Base-by-base conservation (phyloP, 2,113 vertebrate genomes). In the Mirounga angustirostris region DNA sequence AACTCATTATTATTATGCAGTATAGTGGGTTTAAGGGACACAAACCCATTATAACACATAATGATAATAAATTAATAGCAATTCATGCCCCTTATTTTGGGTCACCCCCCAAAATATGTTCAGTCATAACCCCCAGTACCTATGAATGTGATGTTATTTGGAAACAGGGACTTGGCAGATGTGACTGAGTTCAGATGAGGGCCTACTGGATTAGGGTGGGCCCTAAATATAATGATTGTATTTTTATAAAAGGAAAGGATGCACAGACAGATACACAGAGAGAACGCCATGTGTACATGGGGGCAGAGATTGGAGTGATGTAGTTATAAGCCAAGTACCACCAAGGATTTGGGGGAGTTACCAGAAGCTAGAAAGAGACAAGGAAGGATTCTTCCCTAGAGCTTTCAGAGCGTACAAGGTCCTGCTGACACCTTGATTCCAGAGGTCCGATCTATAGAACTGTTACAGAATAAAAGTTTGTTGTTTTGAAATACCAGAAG, bases 51-150 rank as follows among this genome's bases (percentile, higher is more conserved):
- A 14, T 10, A 67, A 5, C 73, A 36, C 2, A 26, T 63, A 84
- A 80, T 30, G 74, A 92, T 78, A 93, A 95, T 69, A 30, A 92
- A 92, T 56, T 87, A 69, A 69, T 4, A 33, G 15, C 18, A 95
- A 89, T 33, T 93, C 28, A 50, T 40, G 18, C 30, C 24, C 19
- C 26, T 95, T 19, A 12, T 73, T 78, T 92, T 92, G 40, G 46
- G 4, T 22, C 11, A 14, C 40, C 33, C 13, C 26, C 43, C 2
- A 81, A 65, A 5, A 58, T 54, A 56, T 40, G 11, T 74, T 95
- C 80, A 67, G 16, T 52, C 5, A 65, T 91, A 63, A 36, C 63
- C 2, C 22, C 15, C 52, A 36, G 12, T 74, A 69, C 33, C 4
- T 65, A 22, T 59, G n/a, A 56, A 87, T 81, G 18, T 67, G 56